A percentile compares a stretch with the other conserved stretches of the same genome.
Conservation (phyloP, 2,797 vertebrate genomes). For the Hydrolagus colliei region DNA sequence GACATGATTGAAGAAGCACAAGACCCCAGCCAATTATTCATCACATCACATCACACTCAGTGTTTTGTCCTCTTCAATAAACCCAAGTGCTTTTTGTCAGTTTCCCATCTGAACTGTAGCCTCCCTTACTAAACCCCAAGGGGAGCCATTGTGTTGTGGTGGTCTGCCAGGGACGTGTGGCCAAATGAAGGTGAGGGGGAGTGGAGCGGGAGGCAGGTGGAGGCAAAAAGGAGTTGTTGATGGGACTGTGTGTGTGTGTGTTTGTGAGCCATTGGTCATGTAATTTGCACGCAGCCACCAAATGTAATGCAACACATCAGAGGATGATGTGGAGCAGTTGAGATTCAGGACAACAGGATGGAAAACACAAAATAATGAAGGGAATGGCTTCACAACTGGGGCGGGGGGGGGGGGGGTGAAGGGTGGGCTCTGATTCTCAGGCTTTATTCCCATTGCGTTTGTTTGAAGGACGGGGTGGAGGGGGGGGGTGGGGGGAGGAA, state of each 20-base stretch:
- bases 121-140: background rate
- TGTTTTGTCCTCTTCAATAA: conserved; percentile 1
- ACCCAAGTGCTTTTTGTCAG: background rate
- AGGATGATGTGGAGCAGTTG: background rate
- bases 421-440: too few species aligned
- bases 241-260: background rate
- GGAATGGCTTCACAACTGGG: background rate
- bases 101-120: background rate
- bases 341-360: background rate
- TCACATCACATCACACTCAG: background rate
- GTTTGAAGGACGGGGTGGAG: background rate
- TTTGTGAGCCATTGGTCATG: too few species aligned
- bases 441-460: background rate
- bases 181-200: background rate
- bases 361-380: background rate
- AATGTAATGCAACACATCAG: background rate
- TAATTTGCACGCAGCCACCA: too few species aligned
- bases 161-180: too few species aligned
- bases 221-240: background rate
- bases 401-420: too few species aligned
- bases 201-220: background rate
- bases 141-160: too few species aligned
- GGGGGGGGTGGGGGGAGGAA: background rate
- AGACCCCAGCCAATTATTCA: background rate
- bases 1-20: too few species aligned